These are phyloP conservation scores for Tenthredo mesomela DNA, from an alignment of 2,888 invertebrate species.

Conservation along the genomic window DNA sequence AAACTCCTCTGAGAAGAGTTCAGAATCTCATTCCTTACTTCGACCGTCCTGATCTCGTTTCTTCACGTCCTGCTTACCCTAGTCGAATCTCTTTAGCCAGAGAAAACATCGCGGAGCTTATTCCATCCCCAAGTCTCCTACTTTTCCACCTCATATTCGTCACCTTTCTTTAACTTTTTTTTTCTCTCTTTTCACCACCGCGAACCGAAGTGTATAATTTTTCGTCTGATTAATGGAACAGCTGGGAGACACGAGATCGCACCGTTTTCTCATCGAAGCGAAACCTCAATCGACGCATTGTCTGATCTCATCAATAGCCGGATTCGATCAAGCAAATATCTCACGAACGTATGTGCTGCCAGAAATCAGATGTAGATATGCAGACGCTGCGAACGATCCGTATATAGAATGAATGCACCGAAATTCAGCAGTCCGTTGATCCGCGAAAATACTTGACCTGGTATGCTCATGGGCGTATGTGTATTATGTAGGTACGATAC, in stretches of 20 bases:
- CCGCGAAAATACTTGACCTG: conserved; percentile 44
- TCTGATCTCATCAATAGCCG: not conserved
- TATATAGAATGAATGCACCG: conserved; percentile 28
- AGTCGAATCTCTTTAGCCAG: conserved; percentile 6
- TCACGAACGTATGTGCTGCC: not conserved
- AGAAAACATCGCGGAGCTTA: conserved; percentile 11
- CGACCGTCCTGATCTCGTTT: conserved; percentile 26
- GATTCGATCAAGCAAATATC: not conserved
- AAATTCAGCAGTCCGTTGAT: conserved; percentile 38
- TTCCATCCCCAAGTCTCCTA: not conserved
- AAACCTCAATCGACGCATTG: not conserved
- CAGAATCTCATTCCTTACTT: conserved; percentile 35
- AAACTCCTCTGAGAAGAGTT: conserved; percentile 41
- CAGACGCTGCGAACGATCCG: conserved; percentile 20
- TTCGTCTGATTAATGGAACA: not conserved
- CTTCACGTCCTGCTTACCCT: not conserved
- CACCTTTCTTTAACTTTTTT: not conserved
- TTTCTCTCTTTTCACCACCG: not conserved
- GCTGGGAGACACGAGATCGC: not conserved
- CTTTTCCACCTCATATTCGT: not conserved
- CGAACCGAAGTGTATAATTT: not conserved
- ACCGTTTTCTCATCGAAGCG: not conserved
- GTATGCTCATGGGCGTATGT: not conserved
- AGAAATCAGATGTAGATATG: conserved; percentile 31
- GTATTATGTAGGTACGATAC: not conserved